Base-by-base conservation (phyloP, 2,888 invertebrate genomes). In the Eumacrocentrus americanus region DNA sequence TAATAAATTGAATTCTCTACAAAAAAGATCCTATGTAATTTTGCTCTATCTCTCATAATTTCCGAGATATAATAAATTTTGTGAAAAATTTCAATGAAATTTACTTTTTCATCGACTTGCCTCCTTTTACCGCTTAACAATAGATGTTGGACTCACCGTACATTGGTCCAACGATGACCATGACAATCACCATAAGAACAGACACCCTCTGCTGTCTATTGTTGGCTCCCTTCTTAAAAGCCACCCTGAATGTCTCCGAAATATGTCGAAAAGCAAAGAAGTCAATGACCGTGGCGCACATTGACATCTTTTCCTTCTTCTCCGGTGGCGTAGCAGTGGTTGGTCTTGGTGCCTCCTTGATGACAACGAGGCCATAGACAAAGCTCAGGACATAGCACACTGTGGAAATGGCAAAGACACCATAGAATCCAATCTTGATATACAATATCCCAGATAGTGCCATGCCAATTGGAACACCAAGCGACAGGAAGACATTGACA, bases 381-480 rank as follows among this genome's bases (percentile, higher is more conserved):
- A 93, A 88, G 61, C 90, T 89, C 63, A 92, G 77, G 25, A 91
- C 80, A 75, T 92, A 92, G 68, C 92, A 83, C 2, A 85, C 84
- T 0, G 91, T 89, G 68, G 92, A 91, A 61, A 91, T 86, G 3
- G 89, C 86, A 75, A 92, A 93, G 11, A 92, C 90, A 44, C 93
- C 92, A 72, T 92, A 92, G 73, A 92, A 89, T 0, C 92, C 91
- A 60, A 92, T 89, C 80, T 90, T 85, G 52, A 86, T 84, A 72
- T 89, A 88, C 12, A 95, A 82, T 55, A 94, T 87, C 0, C 95
- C 95, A 74, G 94, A 94, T 2, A 93, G 83, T 3, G 94, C 92
- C 73, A 93, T 89, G n/a, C 95, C 95, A 7, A 95, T 86, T 0
- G 95, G 94, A 58, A 94, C 90, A 20, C 95, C 94, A 47, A 95